These are phyloP conservation scores for Sorex fumeus DNA, from an alignment of 2,113 vertebrate genomes.

Conservation along the genomic window DNA sequence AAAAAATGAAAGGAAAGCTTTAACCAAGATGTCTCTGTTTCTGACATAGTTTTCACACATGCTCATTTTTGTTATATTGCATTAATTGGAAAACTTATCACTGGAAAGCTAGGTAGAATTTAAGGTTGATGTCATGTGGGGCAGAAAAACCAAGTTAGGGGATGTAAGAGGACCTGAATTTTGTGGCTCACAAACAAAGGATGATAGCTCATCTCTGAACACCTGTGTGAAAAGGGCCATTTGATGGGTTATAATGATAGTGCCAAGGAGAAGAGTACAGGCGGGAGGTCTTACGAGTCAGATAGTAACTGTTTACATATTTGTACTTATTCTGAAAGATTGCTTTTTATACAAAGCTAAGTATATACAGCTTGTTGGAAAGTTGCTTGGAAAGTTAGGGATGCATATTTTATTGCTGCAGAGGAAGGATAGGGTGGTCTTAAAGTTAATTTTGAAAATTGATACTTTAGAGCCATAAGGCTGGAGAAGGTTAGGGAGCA, in stretches of 20 bases:
- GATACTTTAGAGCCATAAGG: not conserved
- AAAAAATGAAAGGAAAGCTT: too few species aligned
- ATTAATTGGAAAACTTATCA: not conserved
- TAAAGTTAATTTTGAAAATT: constrained; percentile 30
- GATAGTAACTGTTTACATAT: not conserved
- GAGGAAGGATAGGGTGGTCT: not conserved
- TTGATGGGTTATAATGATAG: not conserved
- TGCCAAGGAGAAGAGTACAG: not conserved
- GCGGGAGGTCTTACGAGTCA: not conserved
- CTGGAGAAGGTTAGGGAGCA: not conserved
- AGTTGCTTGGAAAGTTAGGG: constrained; percentile 8
- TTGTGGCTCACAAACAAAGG: not conserved
- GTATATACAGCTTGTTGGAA: not conserved
- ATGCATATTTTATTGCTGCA: constrained; percentile 19
- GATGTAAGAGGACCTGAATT: not conserved
- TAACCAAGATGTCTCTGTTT: constrained; percentile 12
- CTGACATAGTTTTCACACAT: not conserved
- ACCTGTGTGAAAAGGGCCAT: not conserved
- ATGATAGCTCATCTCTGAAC: not conserved
- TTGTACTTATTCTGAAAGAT: constrained; percentile 21
- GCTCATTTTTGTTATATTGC: not conserved
- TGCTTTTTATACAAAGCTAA: not conserved
- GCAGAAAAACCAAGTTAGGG: not conserved
- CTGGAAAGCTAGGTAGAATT: constrained; percentile 18
- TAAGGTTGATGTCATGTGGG: constrained; percentile 25